Evolutionary conservation across 2,113 vertebrate species (phyloP).

Genomic region (Brevimyrus niger): DNA sequence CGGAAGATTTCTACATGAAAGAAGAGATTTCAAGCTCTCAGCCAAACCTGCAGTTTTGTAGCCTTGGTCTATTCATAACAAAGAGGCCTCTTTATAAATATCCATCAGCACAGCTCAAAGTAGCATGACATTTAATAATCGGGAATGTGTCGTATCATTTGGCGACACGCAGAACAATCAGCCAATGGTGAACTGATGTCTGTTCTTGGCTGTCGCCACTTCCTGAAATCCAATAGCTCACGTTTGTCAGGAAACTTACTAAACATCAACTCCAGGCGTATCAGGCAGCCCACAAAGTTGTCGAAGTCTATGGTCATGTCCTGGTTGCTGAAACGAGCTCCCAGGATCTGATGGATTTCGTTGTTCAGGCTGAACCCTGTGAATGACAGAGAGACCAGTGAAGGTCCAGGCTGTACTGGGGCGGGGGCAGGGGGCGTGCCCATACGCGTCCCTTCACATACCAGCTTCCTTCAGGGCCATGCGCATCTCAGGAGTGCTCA

Average conservation of each 20-base stretch:
- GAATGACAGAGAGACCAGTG: not conserved
- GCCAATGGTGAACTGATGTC: not conserved
- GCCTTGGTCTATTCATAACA: not conserved
- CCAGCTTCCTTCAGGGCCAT: conserved; percentile 63
- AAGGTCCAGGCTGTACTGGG: not conserved
- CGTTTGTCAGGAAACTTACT: conserved; percentile 51
- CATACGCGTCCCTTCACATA: conserved; percentile 22
- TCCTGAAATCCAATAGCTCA: not conserved
- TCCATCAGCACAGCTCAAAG: not conserved
- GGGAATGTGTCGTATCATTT: not conserved
- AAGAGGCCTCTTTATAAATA: not conserved
- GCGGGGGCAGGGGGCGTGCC: not conserved
- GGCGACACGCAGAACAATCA: not conserved
- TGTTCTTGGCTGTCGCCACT: not conserved
- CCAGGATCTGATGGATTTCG: conserved; percentile 58
- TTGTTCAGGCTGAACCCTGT: conserved; percentile 64
- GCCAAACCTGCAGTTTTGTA: not conserved
- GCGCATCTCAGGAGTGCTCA: conserved; percentile 61
- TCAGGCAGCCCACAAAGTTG: conserved; percentile 63
- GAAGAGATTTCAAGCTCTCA: not conserved
- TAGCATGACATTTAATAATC: not conserved
- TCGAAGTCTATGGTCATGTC: conserved; percentile 61
- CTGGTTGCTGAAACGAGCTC: conserved; percentile 43
- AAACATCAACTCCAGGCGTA: conserved; percentile 66
- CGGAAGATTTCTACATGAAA: conserved; percentile 46